Evolutionary conservation across 2,113 vertebrate species (phyloP), one percentile per base, ranked within the genome.

Genomic region (Polypterus senegalus): DNA sequence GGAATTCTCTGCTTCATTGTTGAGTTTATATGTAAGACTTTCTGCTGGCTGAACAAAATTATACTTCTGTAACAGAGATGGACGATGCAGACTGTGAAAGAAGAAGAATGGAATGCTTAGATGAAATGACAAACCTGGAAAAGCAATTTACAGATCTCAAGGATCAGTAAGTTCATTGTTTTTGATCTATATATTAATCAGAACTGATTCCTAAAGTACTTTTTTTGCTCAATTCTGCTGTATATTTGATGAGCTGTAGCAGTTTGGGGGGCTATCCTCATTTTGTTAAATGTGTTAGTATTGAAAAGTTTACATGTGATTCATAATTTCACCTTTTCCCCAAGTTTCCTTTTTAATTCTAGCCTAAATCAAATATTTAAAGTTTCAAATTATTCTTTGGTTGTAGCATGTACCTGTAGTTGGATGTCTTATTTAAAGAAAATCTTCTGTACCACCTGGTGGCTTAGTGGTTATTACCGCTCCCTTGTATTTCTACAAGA

Each of bases 131-230:
- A 27, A 95, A 95, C 62, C 88, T 99, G 67, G 96, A 99, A 85
- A 98, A 98, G 70, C 96, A 99, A 74, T 99, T 99, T 82, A 97
- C 92, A n/a, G 94, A 99, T 70, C 77, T 99, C 65, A 98, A 97
- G 81, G 96, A 99, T 85, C 96, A 98, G 96, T 98, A 85, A 88
- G 94, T 87, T 73, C 27, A 27, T 27, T 27, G 27, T 27, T 27
- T 27, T 27, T 27, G 27, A 27, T 27, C 27, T 27, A 27, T 27
- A 27, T 27, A 27, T 27, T 27, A 27, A 27, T 27, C 27, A 27
- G 27, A 27, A 27, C 27, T 2, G 27, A 27, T 27, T 27, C 27
- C 27, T 27, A 2, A 27, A 27, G 27, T 27, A 27, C 27, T 27
- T 27, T 27, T 27, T 27, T 27, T 27, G 4, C 1, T 63, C 46